Conservation (phyloP, 2,113 vertebrate species). For the Anguilla japonica region DNA sequence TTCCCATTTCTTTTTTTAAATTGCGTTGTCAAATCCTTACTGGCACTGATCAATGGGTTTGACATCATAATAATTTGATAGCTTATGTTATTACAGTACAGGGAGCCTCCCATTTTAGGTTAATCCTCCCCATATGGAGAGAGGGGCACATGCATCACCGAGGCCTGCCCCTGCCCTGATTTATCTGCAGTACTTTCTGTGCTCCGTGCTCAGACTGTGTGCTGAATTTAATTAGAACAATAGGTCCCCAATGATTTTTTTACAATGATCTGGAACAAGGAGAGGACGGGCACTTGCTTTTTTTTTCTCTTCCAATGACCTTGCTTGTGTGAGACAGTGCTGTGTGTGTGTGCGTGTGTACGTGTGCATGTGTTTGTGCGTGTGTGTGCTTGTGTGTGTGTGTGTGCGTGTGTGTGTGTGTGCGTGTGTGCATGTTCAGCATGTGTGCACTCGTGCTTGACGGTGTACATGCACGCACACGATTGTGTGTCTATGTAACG, state of each 20-base stretch:
- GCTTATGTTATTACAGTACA: constrained; percentile 16
- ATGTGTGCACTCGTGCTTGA: neutral
- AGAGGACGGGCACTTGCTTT: constrained; percentile 37
- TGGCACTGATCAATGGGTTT: constrained; percentile 12
- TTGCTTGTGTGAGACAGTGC: constrained; percentile 35
- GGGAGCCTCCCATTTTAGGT: constrained; percentile 9
- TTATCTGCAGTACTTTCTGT: constrained; percentile 26
- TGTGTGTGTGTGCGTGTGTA: constrained; percentile 5
- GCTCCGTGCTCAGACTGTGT: constrained; percentile 29
- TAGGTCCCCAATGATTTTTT: constrained; percentile 57
- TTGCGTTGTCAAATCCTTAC: neutral
- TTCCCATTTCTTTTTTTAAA: neutral
- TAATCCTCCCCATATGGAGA: neutral
- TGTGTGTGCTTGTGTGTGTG: neutral
- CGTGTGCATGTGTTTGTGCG: neutral
- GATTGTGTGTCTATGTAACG: constrained; percentile 32
- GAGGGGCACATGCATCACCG: neutral
- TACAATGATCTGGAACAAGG: constrained; percentile 58
- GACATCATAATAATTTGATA: constrained; percentile 19
- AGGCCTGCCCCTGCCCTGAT: neutral
- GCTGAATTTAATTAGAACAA: constrained; percentile 65
- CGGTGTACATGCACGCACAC: neutral
- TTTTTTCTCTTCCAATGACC: constrained; percentile 46
- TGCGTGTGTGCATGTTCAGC: neutral
- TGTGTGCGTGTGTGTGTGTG: neutral